Evolutionary conservation across 2,797 vertebrate genomes (phyloP), one percentile per base, ranked within the genome.

Genomic region (Simalia tracyae): DNA sequence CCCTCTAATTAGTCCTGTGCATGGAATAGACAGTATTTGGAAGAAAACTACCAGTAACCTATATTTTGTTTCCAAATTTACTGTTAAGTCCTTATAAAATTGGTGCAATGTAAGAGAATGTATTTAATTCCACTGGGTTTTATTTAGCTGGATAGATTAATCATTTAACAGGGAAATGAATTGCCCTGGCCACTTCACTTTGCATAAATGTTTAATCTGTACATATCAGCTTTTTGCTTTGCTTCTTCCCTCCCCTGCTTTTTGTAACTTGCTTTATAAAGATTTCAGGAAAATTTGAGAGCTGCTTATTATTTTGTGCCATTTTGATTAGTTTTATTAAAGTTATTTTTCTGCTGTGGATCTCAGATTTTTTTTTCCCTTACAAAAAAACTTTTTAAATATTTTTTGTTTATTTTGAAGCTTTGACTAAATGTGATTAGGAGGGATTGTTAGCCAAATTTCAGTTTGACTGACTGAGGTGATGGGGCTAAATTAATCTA

Each of bases 141-240:
- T 46, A 46, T 81, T 46, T 81, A 46, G 36, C 19, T 10, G 36
- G 4, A 24, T 46, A 81, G 76, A 81, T 81, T 81, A 81, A 81
- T 81, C 76, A 46, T 81, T 81, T 81, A 46, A 46, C 9, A 11
- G 76, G 9, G 42, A 81, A 46, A 81, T 81, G 8, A 46, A 81
- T 46, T 81, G 9, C 76, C 76, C 76, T 46, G 1, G 61, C 68
- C 9, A 1, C 86, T 94, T 91, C 5, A 56, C 93, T 93, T 88
- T 89, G 86, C 89, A 5, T 3, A 28, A 46, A 81, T 81, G 42
- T 81, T 81, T 81, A 81, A 81, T 46, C 76, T 81, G 46, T 4
- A 81, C 72, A 46, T 42, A 46, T 19, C 76, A 46, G 7, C 17
- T 10, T 22, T 81, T 81, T 5, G 42, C 76, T 19, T 81, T 42